Base-by-base conservation (phyloP, 2,113 vertebrate genomes). In the Cheirogaleus medius region DNA sequence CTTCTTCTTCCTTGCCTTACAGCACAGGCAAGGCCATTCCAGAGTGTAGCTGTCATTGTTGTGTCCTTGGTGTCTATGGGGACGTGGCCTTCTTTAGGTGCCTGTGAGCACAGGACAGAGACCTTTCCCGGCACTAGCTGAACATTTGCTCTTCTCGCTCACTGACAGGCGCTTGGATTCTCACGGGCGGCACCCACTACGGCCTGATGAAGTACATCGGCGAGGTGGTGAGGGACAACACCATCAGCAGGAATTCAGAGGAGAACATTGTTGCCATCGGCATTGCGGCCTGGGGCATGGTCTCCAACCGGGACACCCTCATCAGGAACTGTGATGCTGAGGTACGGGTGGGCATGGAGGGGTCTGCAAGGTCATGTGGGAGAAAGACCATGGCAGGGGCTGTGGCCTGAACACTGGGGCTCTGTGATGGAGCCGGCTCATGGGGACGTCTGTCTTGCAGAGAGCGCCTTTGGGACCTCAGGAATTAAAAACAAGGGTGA, bases 171-270 rank as follows among this genome's bases (percentile, higher is more conserved):
- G 99, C 99, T n/a, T 99, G 99, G 99, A 99, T 99, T 88, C 98
- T 99, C 95, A 99, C 99, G 0, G 99, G 99, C 11, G 99, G 99
- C 0, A 99, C 99, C 0, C 99, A 99, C n/a, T 99, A 99, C 0
- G 99, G 99, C 37, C 98, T 99, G 96, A 99, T 99, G 99, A 99
- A 99, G 95, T 99, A 98, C 97, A 99, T 99, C 0, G 99, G 99
- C 0, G 99, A 99, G 34, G 99, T 99, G 95, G 98, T 99, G 39
- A 98, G 99, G 56, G 99, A 99, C 82, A 99, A 99, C 95, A 99
- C 99, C 94, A 99, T 99, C 96, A 99, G 99, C 1, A 98, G 98
- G 97, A 99, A 93, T 56, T 99, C 98, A 0, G 99, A 99, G 95
- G 99, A 99, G 96, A 99, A 99, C 0, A 98, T 99, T 20, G 98